phyloP scores from a whole-genome alignment of 2,888 invertebrate species.

The Brachylomia viminalis region DNA sequence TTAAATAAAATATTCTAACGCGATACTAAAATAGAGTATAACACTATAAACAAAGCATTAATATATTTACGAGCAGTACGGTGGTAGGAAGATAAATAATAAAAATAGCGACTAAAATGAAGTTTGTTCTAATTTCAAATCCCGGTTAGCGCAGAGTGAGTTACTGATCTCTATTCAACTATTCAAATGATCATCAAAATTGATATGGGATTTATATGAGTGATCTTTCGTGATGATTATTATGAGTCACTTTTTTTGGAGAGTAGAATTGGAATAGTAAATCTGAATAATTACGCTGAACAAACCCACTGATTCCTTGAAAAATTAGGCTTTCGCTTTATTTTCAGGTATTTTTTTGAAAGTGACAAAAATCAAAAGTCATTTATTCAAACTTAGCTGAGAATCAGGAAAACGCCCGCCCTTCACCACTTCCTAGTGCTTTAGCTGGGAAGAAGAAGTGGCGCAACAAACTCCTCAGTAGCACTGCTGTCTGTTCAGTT shows the following conservation, averaged over 20 bases:
- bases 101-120: slow-evolving; percentile 68
- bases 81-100: slow-evolving; percentile 57
- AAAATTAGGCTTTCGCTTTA: no score
- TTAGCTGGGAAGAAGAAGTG: no score
- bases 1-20: slow-evolving; percentile 43
- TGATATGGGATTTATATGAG: slow-evolving; percentile 56
- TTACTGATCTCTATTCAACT: slow-evolving; percentile 65
- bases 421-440: no score
- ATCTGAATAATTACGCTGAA: no score
- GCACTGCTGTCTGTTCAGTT: no score
- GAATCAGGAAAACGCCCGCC: no score
- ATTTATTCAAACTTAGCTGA: no score
- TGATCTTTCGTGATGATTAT: slow-evolving; percentile 16
- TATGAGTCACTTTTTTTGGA: neutral
- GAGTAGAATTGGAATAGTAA: neutral
- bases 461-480: no score
- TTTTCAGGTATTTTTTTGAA: no score
- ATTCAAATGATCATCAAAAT: slow-evolving; percentile 59
- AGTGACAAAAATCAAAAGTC: no score
- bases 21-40: slow-evolving; percentile 51
- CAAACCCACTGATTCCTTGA: no score
- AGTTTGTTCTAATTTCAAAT: slow-evolving; percentile 71
- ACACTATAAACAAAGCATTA: slow-evolving; percentile 62
- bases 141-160: slow-evolving; percentile 69
- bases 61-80: slow-evolving; percentile 68